These are phyloP conservation scores for Cyphomyrus discorhynchus DNA, from an alignment of 2,113 vertebrate genomes.

Conservation along the genomic window DNA sequence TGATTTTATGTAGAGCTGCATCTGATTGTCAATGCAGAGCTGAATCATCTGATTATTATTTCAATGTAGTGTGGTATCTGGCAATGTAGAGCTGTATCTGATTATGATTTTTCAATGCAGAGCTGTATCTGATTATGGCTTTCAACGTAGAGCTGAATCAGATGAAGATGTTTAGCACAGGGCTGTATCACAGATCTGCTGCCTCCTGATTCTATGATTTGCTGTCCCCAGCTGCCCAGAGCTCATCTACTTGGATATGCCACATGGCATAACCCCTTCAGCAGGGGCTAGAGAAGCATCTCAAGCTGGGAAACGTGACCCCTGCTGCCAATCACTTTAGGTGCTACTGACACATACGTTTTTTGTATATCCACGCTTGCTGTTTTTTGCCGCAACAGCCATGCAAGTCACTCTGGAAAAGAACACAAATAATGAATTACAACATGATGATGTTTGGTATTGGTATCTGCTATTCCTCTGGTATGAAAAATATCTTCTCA, in stretches of 20 bases:
- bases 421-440: background rate
- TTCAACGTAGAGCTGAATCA: background rate
- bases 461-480: background rate
- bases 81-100: background rate
- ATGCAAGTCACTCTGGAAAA: background rate
- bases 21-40: background rate
- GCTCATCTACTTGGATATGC: background rate
- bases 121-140: background rate
- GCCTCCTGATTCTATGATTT: background rate
- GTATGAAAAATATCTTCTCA: background rate
- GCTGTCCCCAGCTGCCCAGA: background rate
- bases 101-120: background rate
- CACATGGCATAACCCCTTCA: background rate
- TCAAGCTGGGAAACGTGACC: background rate
- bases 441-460: background rate
- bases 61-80: background rate
- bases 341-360: background rate
- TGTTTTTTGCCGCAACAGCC: background rate
- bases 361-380: background rate
- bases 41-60: background rate
- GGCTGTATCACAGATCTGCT: background rate
- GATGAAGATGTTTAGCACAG: background rate
- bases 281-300: background rate
- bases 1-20: background rate
- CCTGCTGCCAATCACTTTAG: background rate